These are phyloP conservation scores for Copidosoma floridanum DNA, from an alignment of 1,140 invertebrate species.

Conservation along the genomic window DNA sequence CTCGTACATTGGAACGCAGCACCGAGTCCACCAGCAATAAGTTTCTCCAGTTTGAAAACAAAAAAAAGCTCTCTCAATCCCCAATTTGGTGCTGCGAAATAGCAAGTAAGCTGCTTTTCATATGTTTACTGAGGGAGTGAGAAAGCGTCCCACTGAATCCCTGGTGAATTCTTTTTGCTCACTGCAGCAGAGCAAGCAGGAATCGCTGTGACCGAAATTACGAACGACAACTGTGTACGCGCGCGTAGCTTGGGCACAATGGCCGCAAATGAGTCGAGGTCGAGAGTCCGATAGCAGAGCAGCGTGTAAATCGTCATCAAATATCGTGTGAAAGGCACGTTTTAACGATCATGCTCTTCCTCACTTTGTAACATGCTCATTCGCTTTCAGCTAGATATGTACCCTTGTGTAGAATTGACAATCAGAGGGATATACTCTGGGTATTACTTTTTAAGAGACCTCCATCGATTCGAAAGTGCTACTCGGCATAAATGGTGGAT, in stretches of 20 bases:
- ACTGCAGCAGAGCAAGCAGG: not conserved
- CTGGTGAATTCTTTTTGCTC: slow-evolving; percentile 27
- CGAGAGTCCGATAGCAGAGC: slow-evolving; percentile 20
- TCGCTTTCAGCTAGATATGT: too few relatives aligned
- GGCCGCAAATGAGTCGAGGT: slow-evolving; percentile 37
- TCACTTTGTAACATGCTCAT: slow-evolving; percentile 10
- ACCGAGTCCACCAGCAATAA: too few relatives aligned
- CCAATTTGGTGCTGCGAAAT: too few relatives aligned
- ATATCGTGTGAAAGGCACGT: slow-evolving; percentile 36
- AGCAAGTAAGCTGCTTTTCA: not conserved
- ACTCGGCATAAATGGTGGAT: too few relatives aligned
- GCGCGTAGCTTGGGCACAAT: too few relatives aligned
- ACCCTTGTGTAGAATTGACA: too few relatives aligned
- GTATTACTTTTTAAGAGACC: slow-evolving; percentile 30
- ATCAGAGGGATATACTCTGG: too few relatives aligned
- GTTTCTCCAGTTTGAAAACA: too few relatives aligned
- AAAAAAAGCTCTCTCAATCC: too few relatives aligned
- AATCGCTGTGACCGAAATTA: slow-evolving; percentile 28
- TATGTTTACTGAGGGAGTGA: slow-evolving; percentile 17
- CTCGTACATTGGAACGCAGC: too few relatives aligned
- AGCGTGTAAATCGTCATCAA: slow-evolving; percentile 39
- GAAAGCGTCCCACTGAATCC: not conserved
- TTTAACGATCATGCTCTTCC: slow-evolving; percentile 44
- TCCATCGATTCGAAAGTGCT: slow-evolving; percentile 29
- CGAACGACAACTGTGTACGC: too few relatives aligned